Conservation (phyloP, 2,113 vertebrate species). For the Rhinopithecus roxellana region DNA sequence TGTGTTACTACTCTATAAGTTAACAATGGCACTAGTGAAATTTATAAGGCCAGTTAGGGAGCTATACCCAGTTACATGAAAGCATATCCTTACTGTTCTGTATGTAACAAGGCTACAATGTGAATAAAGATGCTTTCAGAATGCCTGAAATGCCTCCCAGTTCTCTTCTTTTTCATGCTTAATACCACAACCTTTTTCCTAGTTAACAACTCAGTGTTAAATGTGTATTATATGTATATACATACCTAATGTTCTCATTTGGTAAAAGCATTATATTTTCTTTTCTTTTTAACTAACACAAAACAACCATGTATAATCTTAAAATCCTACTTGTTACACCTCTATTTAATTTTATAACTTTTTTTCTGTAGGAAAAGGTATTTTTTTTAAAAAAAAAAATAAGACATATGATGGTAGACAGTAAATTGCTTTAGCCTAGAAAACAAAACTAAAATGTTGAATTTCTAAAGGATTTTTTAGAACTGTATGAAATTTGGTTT, state of each 20-base stretch:
- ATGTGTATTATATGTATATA: neutral
- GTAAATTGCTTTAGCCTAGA: constrained; percentile 41
- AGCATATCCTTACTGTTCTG: neutral
- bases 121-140: neutral
- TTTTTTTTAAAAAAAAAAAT: constrained; percentile 15
- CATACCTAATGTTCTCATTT: neutral
- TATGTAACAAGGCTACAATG: neutral
- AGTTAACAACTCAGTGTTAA: neutral
- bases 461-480: constrained; percentile 43
- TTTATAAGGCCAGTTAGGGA: neutral
- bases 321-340: neutral
- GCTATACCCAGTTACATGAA: neutral
- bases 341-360: neutral
- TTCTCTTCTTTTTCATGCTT: neutral
- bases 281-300: neutral
- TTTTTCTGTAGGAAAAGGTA: neutral
- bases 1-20: neutral
- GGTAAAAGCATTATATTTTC: neutral
- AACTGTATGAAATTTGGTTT: constrained; percentile 51
- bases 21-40: neutral
- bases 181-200: neutral
- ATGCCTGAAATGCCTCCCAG: neutral
- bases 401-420: neutral
- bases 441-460: constrained; percentile 35
- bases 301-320: neutral